Conservation (phyloP, 2,113 vertebrate genomes). For the Peucedramus taeniatus region DNA sequence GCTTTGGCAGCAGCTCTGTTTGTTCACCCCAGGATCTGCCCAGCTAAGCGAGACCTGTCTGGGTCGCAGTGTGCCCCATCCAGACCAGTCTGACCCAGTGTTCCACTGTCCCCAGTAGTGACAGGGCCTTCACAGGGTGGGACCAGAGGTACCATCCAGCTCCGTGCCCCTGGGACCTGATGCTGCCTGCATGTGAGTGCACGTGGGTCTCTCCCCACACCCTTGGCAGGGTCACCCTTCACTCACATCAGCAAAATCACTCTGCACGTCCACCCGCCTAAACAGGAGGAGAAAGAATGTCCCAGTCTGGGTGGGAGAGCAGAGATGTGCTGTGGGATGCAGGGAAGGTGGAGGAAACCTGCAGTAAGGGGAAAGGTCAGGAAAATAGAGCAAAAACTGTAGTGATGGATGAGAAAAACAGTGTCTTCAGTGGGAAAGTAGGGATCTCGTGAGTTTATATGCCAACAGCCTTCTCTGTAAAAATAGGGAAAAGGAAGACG, state of each 20-base stretch:
- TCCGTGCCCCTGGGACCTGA: background rate
- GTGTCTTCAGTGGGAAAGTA: rapidly evolving
- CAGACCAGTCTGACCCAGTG: background rate
- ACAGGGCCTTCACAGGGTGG: background rate
- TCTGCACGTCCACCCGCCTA: background rate
- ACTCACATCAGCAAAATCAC: background rate
- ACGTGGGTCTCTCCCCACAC: background rate
- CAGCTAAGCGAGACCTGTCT: background rate
- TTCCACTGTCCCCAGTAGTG: rapidly evolving
- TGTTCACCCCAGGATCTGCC: background rate
- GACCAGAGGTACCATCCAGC: background rate
- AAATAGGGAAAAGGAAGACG: background rate
- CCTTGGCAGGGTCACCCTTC: background rate
- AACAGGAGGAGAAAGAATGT: background rate
- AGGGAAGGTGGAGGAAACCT: background rate
- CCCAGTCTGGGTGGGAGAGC: background rate
- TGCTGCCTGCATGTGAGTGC: rapidly evolving
- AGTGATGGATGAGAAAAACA: background rate
- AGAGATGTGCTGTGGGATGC: background rate
- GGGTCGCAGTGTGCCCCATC: no score
- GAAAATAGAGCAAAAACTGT: background rate
- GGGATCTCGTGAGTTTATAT: background rate
- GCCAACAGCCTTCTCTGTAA: background rate
- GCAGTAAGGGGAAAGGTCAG: background rate
- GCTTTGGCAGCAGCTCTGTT: background rate